Base-by-base conservation (phyloP, 1,140 invertebrate species). In the Pseudomyrmex concolor region DNA sequence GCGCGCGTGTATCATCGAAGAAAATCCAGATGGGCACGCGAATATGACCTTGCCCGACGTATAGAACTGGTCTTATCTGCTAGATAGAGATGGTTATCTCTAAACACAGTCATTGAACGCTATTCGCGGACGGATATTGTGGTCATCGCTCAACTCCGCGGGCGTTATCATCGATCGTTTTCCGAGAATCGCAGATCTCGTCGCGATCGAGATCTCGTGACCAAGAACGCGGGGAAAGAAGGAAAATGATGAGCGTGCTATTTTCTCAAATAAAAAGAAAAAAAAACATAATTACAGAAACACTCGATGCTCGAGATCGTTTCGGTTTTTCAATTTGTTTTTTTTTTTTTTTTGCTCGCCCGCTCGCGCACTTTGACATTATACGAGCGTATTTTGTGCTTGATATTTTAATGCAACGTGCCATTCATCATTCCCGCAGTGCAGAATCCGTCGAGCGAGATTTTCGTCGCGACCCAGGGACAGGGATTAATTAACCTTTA, bases 401-500 rank as follows among this genome's bases (percentile, higher is more conserved):
- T 77, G 51, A 78, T 57, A 55, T 66, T 77, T 77, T 66, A 77
- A 77, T 57, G 54, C 48, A 48, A 76, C 64, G 25, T 45, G n/a
- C n/a, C 17, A 77, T 68, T n/a, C 34, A 57, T 78, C 64, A 78
- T 78, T 57, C 13, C 17, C 13, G 12, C 17, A 1, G 4, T 13
- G 25, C 64, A 25, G 64, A 57, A 68, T 78, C 51, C 7, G 19
- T 57, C 51, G 34, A 34, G 34, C 34, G 34, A 34, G 34, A 76
- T 55, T 78, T 78, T 54, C 8, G 48, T 66, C 73, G 25, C 19
- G 7, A 12, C 13, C 50, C 50, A 12, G 22, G 19, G 50, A 15
- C 43, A 34, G 66, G 34, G 66, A 80, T 80, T 87, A 84, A 87
- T 87, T 86, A 86, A 87, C 67, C 54, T 87, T 84, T 84, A 86